Conservation (phyloP, 2,888 invertebrate species). For the Temnothorax unifasciatus region DNA sequence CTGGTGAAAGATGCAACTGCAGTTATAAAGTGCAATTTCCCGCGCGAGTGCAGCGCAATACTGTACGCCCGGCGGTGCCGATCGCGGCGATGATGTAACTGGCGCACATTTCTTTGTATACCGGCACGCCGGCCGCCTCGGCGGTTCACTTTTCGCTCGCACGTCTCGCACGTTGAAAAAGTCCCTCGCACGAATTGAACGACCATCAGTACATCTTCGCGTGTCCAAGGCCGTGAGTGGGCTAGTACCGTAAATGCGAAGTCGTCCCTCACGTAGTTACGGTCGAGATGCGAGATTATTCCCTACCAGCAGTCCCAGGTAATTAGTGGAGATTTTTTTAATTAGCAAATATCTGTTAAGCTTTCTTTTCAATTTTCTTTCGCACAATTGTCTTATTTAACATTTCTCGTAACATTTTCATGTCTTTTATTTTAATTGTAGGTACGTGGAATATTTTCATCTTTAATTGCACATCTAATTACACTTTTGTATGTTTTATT, state of each 20-base stretch:
- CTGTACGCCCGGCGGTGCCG: constrained; percentile 45
- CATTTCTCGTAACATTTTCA: background rate
- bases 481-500: background rate
- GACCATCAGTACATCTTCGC: constrained; percentile 16
- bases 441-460: background rate
- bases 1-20: background rate
- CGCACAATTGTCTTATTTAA: background rate
- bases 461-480: background rate
- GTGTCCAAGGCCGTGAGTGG: background rate
- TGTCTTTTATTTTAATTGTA: background rate
- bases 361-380: background rate
- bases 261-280: background rate
- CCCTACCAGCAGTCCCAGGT: background rate
- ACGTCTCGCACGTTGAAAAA: constrained; percentile 35
- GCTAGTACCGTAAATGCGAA: background rate
- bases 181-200: background rate
- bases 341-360: background rate
- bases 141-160: constrained; percentile 66
- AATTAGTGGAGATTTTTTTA: constrained; percentile 20
- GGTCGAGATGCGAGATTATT: background rate
- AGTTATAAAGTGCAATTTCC: background rate
- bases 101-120: constrained; percentile 51
- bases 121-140: constrained; percentile 45
- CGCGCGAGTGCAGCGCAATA: background rate
- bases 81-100: constrained; percentile 69